phyloP scores from a whole-genome alignment of 2,113 vertebrate genomes.

The Sapajus apella region DNA sequence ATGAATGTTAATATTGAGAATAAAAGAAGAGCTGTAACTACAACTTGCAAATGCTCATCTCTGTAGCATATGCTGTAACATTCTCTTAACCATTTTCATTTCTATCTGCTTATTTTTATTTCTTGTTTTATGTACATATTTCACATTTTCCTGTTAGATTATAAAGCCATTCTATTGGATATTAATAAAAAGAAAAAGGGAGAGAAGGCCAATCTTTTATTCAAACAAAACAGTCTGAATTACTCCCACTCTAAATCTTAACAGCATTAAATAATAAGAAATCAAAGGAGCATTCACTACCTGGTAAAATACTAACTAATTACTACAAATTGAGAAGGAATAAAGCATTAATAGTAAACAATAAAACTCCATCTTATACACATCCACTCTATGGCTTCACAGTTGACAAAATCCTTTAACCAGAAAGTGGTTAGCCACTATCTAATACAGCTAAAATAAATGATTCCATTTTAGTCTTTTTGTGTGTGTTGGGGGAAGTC shows the following conservation, averaged over 20 bases:
- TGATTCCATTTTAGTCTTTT: neutral
- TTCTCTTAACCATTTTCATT: neutral
- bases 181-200: neutral
- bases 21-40: neutral
- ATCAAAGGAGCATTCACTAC: neutral
- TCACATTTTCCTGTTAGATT: neutral
- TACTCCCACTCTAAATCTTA: conserved; percentile 43
- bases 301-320: neutral
- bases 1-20: neutral
- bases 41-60: neutral
- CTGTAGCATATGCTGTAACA: neutral
- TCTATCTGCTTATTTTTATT: neutral
- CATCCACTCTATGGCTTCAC: neutral
- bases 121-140: neutral
- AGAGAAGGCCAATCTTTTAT: neutral
- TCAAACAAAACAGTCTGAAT: neutral
- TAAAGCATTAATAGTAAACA: neutral
- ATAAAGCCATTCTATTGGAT: neutral
- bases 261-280: neutral
- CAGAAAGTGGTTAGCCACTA: neutral
- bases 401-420: neutral
- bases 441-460: neutral
- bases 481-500: neutral
- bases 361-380: neutral
- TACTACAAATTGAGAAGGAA: conserved; percentile 29